Evolutionary conservation across 2,888 invertebrate genomes (phyloP), one percentile per base, ranked within the genome.

Genomic region (Campoplex nolae): DNA sequence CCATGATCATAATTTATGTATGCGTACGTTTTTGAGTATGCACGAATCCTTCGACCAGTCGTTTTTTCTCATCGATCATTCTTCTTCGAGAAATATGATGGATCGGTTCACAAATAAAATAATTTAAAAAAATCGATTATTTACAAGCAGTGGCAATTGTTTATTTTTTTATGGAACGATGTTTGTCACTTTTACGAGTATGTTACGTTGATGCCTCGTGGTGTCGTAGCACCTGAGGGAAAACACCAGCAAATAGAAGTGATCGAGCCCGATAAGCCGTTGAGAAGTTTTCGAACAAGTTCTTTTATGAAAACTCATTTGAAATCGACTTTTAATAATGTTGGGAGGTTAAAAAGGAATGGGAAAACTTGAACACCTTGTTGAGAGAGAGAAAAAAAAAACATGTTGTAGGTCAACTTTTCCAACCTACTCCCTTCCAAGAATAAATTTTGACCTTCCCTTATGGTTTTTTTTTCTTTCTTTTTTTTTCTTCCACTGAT

Each of bases 231-330:
- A 45, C 51, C 45, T n/a, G 35, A n/a, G 48, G 48, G 8, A 8
- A 83, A 58, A 79, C 18, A 58, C 88, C 92, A 91, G 92, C 92
- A 92, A 91, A 91, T 90, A 90, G 89, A 89, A 88, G 89, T 90
- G 74, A 67, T 76, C 83, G 76, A 80, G 88, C 79, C 88, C 91
- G 90, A 89, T 88, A 90, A 90, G 90, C 93, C 93, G 92, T 93
- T 93, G 92, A 93, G 93, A 93, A 91, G 90, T 86, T 74, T 82
- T 89, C 88, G 71, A 86, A 83, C 86, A 51, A 77, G 77, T 80
- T 83, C 75, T 76, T 79, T 58, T 56, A 42, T 42, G 9, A 9
- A 42, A 42, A 42, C 42, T 42, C 7, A 9, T 42, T 42, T 7
- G 7, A 42, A 42, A 42, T 9, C 6, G 42, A 42, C 9, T 42